Base-by-base conservation (phyloP, 30 jellyfish, hydroid and myxozoan species). In the Turritopsis dohrnii region DNA sequence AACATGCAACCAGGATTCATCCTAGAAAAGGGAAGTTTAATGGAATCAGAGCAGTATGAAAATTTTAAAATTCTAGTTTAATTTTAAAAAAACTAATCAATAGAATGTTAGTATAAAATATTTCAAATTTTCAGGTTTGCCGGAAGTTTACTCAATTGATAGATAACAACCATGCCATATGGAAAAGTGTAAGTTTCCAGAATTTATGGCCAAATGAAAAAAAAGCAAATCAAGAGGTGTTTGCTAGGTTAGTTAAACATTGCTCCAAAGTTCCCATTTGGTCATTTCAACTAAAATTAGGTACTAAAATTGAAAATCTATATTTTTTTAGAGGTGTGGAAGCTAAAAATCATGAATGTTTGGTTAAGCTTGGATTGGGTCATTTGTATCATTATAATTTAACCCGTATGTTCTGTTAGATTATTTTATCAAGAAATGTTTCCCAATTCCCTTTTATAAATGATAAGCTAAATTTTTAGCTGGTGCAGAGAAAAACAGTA, bases 321-420 rank as follows among this genome's bases (percentile, higher is more conserved):
- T 3, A 3, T 41, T 41, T 41, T 41, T 90, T 52, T 81, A 93
- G 99, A 65, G 96, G 95, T 76, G 96, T 96, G 31, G 86, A 86
- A 41, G 77, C 74, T 52, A 92, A 96, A 24, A 94, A 94, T 83
- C 71, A 83, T 13, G 99, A 94, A 79, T 85, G 96, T 81, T 84
- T 89, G 77, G 90, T 90, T 23, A 94, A 94, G 83, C 95, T 94
- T 54, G 96, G 97, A 24, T 81, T 94, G 90, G 89, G 83, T 28
- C 92, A 94, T 28, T 75, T 94, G 26, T 94, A 94, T 75, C 74
- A 85, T 21, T 94, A 87, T 81, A 94, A 94, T 80, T 89, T 94
- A 23, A 89, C 77, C 74, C 89, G 99, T 94, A 88, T n/a, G 93
- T 88, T 20, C 60, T 41, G n/a, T n/a, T n/a, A n/a, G n/a, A n/a